A percentile compares a stretch with the other conserved stretches of the same genome.
Conservation (phyloP, 2,888 invertebrate genomes). For the Arrhopalites spinosus region DNA sequence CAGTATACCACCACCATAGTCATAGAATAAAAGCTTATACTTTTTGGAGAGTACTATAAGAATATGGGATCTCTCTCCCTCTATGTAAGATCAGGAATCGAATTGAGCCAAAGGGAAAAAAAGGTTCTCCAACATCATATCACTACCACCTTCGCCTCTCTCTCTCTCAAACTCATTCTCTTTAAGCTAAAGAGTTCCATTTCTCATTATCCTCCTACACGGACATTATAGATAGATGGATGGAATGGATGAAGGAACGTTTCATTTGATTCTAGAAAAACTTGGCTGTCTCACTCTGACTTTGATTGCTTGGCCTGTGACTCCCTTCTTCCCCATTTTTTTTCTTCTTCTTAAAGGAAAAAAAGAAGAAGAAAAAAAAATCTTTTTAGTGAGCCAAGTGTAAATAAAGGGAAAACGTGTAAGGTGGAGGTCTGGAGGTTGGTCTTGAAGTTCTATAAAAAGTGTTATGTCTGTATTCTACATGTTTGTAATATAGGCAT, state of each 20-base stretch:
- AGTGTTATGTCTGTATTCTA: background rate
- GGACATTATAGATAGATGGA: background rate
- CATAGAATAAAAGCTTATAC: too few species aligned
- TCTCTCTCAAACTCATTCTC: conserved; percentile 11
- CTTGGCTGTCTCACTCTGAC: conserved; percentile 29
- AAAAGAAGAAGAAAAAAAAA: conserved; percentile 7
- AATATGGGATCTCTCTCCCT: too few species aligned
- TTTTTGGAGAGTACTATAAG: too few species aligned
- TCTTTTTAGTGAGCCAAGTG: conserved; percentile 24
- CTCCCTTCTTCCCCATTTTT: conserved; percentile 27
- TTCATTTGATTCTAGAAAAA: conserved; percentile 26
- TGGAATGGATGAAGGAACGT: conserved; percentile 12
- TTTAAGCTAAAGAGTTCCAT: conserved; percentile 27
- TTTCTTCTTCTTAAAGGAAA: background rate
- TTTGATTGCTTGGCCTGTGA: conserved; percentile 36
- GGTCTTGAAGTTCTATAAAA: too few species aligned
- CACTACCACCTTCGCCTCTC: background rate
- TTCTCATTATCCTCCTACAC: conserved; percentile 23
- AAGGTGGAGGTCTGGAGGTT: background rate
- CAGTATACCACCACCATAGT: too few species aligned
- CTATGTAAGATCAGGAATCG: too few species aligned
- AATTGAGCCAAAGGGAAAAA: too few species aligned
- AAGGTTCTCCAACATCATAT: too few species aligned
- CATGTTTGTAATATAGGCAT: background rate
- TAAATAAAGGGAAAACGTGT: conserved; percentile 22